phyloP scores from a whole-genome alignment of 2,888 invertebrate species.

The Seira sanloemensis region DNA sequence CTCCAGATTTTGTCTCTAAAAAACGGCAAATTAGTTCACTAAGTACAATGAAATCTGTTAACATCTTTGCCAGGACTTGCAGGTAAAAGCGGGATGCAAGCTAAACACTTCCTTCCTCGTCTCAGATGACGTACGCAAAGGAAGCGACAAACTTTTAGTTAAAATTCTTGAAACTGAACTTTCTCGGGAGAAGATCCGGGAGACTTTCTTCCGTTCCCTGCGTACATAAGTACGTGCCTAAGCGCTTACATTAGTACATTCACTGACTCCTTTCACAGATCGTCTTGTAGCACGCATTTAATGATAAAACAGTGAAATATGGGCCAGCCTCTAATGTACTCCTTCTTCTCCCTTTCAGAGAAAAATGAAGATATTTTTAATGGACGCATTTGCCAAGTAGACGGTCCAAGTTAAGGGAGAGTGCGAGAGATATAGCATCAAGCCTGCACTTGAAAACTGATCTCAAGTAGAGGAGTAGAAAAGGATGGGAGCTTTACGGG shows the following conservation, averaged over 20 bases:
- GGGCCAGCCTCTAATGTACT: background rate
- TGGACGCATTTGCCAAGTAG: background rate
- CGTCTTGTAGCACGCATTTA: background rate
- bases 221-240: no score
- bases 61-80: no score
- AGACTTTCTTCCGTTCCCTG: background rate
- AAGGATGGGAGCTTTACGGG: background rate
- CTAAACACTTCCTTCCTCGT: background rate
- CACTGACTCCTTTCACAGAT: background rate
- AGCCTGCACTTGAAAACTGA: slow-evolving; percentile 4
- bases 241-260: no score
- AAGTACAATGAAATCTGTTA: no score
- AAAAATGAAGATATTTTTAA: background rate
- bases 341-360: background rate
- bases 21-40: no score
- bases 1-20: no score
- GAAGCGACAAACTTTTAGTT: background rate
- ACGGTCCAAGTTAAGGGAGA: background rate
- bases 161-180: no score
- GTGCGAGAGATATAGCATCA: background rate
- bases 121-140: background rate
- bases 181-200: no score
- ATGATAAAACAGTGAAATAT: background rate
- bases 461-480: no score
- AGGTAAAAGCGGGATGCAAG: background rate